phyloP scores from a whole-genome alignment of 2,113 vertebrate genomes.

The Poecile atricapillus region DNA sequence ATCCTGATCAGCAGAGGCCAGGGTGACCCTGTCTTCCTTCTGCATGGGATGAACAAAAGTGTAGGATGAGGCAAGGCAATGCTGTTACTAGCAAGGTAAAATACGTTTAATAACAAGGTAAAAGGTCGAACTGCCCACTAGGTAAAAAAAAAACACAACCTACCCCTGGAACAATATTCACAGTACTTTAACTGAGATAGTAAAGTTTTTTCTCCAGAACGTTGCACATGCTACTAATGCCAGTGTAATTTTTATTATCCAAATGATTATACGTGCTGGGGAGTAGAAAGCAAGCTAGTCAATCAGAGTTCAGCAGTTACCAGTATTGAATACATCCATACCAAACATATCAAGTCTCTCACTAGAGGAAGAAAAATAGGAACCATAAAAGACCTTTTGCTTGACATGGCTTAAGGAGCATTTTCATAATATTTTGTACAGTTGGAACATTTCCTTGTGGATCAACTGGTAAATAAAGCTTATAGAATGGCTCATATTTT shows the following conservation, averaged over 20 bases:
- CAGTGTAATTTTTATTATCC: neutral
- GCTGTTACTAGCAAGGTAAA: neutral
- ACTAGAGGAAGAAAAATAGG: neutral
- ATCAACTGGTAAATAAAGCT: neutral
- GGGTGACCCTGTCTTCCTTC: neutral
- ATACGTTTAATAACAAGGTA: neutral
- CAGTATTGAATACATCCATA: neutral
- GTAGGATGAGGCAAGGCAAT: rapidly evolving
- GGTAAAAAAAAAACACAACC: neutral
- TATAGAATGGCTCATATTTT: neutral
- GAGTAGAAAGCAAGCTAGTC: neutral
- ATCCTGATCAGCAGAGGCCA: neutral
- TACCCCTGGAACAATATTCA: neutral
- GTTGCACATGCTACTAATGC: neutral
- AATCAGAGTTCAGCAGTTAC: neutral
- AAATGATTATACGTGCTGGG: neutral
- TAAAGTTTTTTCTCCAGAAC: neutral
- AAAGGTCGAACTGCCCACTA: neutral
- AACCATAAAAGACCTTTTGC: neutral
- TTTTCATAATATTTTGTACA: neutral
- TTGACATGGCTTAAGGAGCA: neutral
- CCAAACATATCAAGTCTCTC: neutral
- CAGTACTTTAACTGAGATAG: neutral
- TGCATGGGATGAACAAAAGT: neutral
- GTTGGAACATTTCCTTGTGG: neutral